A percentile compares a stretch with the other conserved stretches of the same genome.
phyloP scores from a whole-genome alignment of 1,140 invertebrate species.

The Drosophila novamexicana region DNA sequence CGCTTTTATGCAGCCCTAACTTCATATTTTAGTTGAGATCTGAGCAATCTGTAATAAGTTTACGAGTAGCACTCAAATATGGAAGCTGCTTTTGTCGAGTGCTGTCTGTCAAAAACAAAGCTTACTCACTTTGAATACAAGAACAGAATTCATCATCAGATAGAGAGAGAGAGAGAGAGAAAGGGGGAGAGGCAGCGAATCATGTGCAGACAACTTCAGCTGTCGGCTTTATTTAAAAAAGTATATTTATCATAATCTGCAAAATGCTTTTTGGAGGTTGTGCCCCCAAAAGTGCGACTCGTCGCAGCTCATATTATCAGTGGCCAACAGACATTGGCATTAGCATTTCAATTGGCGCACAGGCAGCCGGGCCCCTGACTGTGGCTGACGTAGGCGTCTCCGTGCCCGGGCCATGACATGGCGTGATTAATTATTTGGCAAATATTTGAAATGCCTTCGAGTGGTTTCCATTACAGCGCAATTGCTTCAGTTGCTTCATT shows the following conservation, averaged over 20 bases:
- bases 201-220: conserved; percentile 53
- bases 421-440: conserved; percentile 79
- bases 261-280: conserved; percentile 8
- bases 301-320: conserved; percentile 45
- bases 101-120: conserved; percentile 17
- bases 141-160: not conserved
- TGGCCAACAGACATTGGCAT: conserved; percentile 27
- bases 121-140: not conserved
- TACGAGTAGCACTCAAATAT: not conserved
- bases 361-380: conserved; percentile 1
- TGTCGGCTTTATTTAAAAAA: conserved; percentile 72
- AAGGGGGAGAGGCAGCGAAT: not conserved
- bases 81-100: not conserved
- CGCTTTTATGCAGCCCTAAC: not conserved
- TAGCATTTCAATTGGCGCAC: not conserved
- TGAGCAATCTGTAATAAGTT: conserved; percentile 9
- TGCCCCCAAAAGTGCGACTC: conserved; percentile 11
- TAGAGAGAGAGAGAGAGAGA: not conserved
- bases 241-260: conserved; percentile 57
- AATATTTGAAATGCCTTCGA: conserved; percentile 64
- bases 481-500: not conserved
- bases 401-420: conserved; percentile 42
- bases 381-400: conserved; percentile 48
- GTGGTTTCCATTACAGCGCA: conserved; percentile 41
- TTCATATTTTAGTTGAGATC: not conserved